phyloP scores from a whole-genome alignment of 2,113 vertebrate species.

The Bos javanicus region DNA sequence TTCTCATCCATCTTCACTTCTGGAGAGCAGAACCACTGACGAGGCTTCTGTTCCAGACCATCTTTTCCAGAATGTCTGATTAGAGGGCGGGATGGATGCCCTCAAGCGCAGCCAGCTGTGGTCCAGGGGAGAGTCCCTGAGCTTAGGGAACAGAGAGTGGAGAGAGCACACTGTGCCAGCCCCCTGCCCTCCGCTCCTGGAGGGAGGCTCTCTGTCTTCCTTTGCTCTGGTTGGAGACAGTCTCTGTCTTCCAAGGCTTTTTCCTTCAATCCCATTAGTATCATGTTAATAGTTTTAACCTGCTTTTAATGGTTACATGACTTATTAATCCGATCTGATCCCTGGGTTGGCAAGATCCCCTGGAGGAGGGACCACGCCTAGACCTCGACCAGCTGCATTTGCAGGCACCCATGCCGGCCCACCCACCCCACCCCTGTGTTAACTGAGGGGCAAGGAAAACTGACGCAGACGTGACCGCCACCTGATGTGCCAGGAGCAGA shows the following conservation, averaged over 20 bases:
- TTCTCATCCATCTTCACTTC: background rate
- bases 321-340: background rate
- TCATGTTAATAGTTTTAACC: background rate
- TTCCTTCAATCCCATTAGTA: background rate
- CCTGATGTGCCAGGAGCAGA: background rate
- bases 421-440: background rate
- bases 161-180: rapidly evolving
- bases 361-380: background rate
- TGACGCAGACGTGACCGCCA: background rate
- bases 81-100: background rate
- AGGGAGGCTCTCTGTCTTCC: background rate
- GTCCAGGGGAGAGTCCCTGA: background rate
- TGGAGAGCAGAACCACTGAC: background rate
- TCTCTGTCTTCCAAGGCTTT: background rate
- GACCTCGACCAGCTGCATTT: background rate
- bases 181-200: background rate
- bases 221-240: background rate
- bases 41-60: background rate
- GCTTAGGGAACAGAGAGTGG: background rate
- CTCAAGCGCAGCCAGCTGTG: background rate
- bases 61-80: background rate
- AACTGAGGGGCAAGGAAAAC: background rate
- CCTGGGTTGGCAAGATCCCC: background rate
- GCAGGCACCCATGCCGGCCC: background rate
- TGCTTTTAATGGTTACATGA: background rate